Base-by-base conservation (phyloP, 2,797 vertebrate genomes). In the Anas flavirostris region DNA sequence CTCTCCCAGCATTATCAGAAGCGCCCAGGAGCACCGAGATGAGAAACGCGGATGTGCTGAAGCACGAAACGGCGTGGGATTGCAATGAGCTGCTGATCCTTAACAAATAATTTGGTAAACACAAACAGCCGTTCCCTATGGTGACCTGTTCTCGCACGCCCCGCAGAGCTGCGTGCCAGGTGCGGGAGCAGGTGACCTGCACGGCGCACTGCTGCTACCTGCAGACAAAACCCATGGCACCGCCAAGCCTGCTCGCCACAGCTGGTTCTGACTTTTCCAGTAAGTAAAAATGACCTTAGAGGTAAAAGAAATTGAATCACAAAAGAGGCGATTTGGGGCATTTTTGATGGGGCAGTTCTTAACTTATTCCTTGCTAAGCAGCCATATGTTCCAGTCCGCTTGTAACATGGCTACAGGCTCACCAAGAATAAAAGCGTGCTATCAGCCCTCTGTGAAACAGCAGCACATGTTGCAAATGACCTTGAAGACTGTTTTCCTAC, bases 401-500 rank as follows among this genome's bases (percentile, higher is more conserved):
- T 21, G 13, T 76, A 89, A 35, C 0, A 0, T 16, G 35, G 50
- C 41, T 73, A 25, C 62, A 91, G 82, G 33, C 26, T 68, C 46
- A 59, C 10, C 43, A 55, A 62, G 28, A 69, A 1, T 5, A 50
- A 91, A 90, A 91, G 31, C 3, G 1, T 52, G 14, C 1, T 0
- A 2, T 48, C 56, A 77, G 56, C 13, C 64, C 68, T 69, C 37
- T 78, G 48, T 2, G 0, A 89, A 91, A 82, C 10, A 22, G 41
- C 59, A 83, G 58, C 46, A 90, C 89, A 48, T 22, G 60, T 41
- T 50, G 52, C 56, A 66, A 82, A 76, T 0, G 1, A 76, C 82
- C 76, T 91, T 93, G 76, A 89, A 92, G 50, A 41, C 63, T 89
- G 37, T 26, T 87, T 88, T 91, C 72, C 64, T 89, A 63, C 26